Base-by-base conservation (phyloP, 2,797 vertebrate genomes). In the Acanthiza pusilla region DNA sequence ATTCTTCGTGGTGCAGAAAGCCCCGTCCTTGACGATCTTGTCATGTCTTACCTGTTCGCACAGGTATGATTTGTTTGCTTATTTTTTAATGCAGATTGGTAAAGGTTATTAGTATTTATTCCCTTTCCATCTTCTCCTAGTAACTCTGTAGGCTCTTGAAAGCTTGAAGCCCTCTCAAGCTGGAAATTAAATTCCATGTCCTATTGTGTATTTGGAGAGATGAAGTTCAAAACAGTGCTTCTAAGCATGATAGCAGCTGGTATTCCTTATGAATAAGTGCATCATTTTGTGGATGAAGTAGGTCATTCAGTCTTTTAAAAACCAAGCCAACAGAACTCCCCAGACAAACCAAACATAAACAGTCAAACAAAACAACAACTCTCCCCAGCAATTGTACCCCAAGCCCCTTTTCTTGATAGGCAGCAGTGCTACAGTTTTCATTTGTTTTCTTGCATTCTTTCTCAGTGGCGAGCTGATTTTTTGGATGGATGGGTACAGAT, bases 381-480 rank as follows among this genome's bases (percentile, higher is more conserved):
- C 20, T 16, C 21, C 16, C 3, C 22, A 34, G 7, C 14, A 65
- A 40, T 13, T 34, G 20, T 32, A 43, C 2, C 16, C 7, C 7
- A 18, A 26, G 29, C 29, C 27, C 6, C 7, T 9, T 48, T 13
- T n/a, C 8, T 42, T 73, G 22, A 10, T 79, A 48, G 73, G 10
- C 38, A 72, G 7, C 10, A 61, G 30, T 57, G 7, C 34, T 68
- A 19, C 21, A 26, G 11, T 60, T 93, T 68, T 91, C 47, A 72
- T 73, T 53, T 85, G 3, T 29, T 77, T 81, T 96, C 12, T 81
- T 47, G 17, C 55, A 32, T 91, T 78, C 75, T 94, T 81, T 75
- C 86, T 93, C 85, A 99, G 99, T 99, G 99, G 98, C 98, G 99
- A 68, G 98, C 98, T 96, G 99, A 99, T 97, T 99, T 99, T 97